Evolutionary conservation across 2,797 vertebrate species (phyloP).

Genomic region (Sebastes iracundus): DNA sequence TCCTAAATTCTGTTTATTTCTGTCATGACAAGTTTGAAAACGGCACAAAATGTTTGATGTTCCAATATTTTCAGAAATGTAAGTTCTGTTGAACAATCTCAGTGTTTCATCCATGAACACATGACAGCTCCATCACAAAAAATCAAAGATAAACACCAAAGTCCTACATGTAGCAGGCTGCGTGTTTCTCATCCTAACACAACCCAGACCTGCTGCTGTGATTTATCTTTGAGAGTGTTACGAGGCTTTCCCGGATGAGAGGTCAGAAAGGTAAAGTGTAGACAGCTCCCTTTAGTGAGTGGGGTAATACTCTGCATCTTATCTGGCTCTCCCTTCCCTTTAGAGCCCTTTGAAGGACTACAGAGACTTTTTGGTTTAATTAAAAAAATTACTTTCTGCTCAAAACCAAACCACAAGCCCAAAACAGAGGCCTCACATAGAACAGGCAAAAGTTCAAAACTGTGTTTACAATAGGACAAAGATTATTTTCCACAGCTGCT

Average conservation of each 20-base stretch:
- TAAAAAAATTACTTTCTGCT: constrained; percentile 42
- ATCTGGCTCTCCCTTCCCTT: constrained; percentile 34
- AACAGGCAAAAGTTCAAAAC: constrained; percentile 44
- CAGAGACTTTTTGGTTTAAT: constrained; percentile 34
- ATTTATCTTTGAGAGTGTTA: constrained; percentile 66
- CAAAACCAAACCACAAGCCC: constrained; percentile 21
- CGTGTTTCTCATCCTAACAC: constrained; percentile 66
- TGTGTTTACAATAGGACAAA: constrained; percentile 51
- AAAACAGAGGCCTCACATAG: constrained; percentile 15
- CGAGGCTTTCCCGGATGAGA: constrained; percentile 63
- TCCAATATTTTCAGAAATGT: neutral
- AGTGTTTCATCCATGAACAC: neutral
- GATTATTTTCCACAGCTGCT: constrained; percentile 51
- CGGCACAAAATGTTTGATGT: neutral
- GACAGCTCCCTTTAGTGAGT: constrained; percentile 16
- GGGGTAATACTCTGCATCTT: constrained; percentile 39
- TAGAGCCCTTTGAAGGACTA: constrained; percentile 30
- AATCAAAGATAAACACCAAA: constrained; percentile 65
- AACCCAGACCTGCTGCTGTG: constrained; percentile 70
- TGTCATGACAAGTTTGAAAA: neutral
- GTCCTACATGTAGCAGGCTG: constrained; percentile 18
- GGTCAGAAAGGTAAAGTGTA: constrained; percentile 64
- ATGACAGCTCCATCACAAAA: constrained; percentile 25
- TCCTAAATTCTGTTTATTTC: neutral
- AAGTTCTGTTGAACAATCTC: constrained; percentile 9